phyloP scores from a whole-genome alignment of 2,888 invertebrate species.

The Aromia moschata region DNA sequence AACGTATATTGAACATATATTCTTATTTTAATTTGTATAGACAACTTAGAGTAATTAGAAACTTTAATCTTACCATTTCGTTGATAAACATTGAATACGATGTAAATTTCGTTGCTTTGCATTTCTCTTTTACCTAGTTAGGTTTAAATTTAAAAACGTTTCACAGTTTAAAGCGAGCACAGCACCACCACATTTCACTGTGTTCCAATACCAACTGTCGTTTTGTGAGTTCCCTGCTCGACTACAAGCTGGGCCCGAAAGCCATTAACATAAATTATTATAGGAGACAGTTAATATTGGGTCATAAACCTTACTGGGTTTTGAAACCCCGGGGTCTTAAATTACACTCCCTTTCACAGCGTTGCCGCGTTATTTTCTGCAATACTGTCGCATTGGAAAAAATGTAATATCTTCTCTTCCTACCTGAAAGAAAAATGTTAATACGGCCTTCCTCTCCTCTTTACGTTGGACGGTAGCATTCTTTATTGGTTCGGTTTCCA shows the following conservation, averaged over 20 bases:
- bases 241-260: slow-evolving; percentile 52
- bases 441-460: slow-evolving; percentile 1
- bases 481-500: neutral
- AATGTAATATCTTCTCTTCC: neutral
- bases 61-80: neutral
- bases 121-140: neutral
- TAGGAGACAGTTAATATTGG: slow-evolving; percentile 69
- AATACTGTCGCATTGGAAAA: slow-evolving; percentile 14
- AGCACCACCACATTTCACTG: slow-evolving; percentile 58
- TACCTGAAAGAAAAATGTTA: slow-evolving; percentile 17
- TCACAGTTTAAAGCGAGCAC: slow-evolving; percentile 24
- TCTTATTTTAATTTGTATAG: too few relatives aligned
- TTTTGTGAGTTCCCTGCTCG: slow-evolving; percentile 55
- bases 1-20: too few relatives aligned
- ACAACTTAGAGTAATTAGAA: too few relatives aligned
- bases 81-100: neutral
- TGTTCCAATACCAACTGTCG: slow-evolving; percentile 61
- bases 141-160: slow-evolving; percentile 18
- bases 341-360: slow-evolving; percentile 34
- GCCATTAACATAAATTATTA: slow-evolving; percentile 69
- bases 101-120: neutral
- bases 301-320: slow-evolving; percentile 62
- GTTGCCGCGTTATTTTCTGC: slow-evolving; percentile 38
- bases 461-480: neutral
- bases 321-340: slow-evolving; percentile 44